phyloP scores from a whole-genome alignment of 2,797 vertebrate genomes.

The Neosalanx taihuensis region DNA sequence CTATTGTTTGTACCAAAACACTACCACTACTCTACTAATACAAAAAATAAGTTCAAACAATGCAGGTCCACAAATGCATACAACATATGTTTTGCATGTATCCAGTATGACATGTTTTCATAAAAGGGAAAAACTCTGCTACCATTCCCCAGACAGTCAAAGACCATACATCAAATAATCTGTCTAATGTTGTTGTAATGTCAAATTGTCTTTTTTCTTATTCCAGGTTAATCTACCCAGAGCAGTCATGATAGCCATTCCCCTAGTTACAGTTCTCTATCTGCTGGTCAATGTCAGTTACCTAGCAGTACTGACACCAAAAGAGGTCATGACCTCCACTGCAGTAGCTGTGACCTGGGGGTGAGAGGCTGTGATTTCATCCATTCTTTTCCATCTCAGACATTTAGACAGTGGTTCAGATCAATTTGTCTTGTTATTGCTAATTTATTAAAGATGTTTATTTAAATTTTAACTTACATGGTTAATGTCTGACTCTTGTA shows the following conservation, averaged over 20 bases:
- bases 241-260: slow-evolving; percentile 83
- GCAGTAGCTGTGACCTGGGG: slow-evolving; percentile 88
- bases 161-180: too few species aligned
- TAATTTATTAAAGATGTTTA: too few species aligned
- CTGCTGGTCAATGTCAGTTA: slow-evolving; percentile 89
- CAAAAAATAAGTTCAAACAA: too few species aligned
- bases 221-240: slow-evolving; percentile 84
- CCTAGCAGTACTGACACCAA: slow-evolving; percentile 81
- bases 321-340: slow-evolving; percentile 80
- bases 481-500: too few species aligned
- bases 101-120: too few species aligned
- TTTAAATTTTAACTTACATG: too few species aligned
- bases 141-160: too few species aligned
- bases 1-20: too few species aligned
- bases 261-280: slow-evolving; percentile 84
- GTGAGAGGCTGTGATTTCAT: slow-evolving; percentile 63
- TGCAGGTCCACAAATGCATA: too few species aligned
- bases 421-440: neutral
- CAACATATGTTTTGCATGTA: too few species aligned
- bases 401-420: neutral
- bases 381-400: neutral
- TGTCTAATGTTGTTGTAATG: neutral
- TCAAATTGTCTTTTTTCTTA: neutral
- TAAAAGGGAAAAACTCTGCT: too few species aligned
- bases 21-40: too few species aligned